These are phyloP conservation scores for Crossaster papposus DNA, from an alignment of 53 echinoderm and acorn worm species.

Conservation along the genomic window DNA sequence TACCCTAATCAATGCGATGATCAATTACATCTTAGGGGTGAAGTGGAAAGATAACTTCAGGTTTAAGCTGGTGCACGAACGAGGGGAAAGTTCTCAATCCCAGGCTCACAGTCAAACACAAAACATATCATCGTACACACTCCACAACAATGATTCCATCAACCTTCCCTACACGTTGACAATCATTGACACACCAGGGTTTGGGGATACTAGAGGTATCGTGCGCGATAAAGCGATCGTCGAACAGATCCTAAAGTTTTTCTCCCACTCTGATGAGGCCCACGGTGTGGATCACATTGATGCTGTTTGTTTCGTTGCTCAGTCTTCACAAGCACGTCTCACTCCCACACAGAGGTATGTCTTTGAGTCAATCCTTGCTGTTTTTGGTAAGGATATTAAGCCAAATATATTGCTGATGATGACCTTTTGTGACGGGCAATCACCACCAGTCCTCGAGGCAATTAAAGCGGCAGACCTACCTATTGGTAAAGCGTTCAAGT, in stretches of 20 bases:
- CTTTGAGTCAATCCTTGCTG: constrained; percentile 63
- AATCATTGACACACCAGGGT: constrained; percentile 79
- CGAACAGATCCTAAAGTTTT: constrained; percentile 66
- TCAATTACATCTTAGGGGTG: constrained; percentile 68
- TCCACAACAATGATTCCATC: constrained; percentile 39
- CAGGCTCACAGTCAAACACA: constrained; percentile 73
- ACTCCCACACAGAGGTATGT: constrained; percentile 66
- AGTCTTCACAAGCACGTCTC: constrained; percentile 62
- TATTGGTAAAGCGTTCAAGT: constrained; percentile 54
- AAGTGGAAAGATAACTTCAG: constrained; percentile 69
- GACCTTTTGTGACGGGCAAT: constrained; percentile 70
- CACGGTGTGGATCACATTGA: constrained; percentile 70
- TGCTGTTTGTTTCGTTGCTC: constrained; percentile 68
- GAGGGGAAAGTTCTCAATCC: constrained; percentile 37
- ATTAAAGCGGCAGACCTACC: constrained; percentile 64
- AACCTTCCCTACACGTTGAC: constrained; percentile 64
- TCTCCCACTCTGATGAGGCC: constrained; percentile 32
- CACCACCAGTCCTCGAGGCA: constrained; percentile 60
- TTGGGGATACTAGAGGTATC: constrained; percentile 77
- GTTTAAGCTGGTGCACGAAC: constrained; percentile 62
- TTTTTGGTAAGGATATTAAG: constrained; percentile 74
- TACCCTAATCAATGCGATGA: constrained; percentile 76
- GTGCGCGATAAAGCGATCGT: constrained; percentile 67
- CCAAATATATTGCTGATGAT: constrained; percentile 67
- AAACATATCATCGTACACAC: constrained; percentile 67